Base-by-base conservation (phyloP, 2,888 invertebrate genomes). In the Cybosia mesomella region DNA sequence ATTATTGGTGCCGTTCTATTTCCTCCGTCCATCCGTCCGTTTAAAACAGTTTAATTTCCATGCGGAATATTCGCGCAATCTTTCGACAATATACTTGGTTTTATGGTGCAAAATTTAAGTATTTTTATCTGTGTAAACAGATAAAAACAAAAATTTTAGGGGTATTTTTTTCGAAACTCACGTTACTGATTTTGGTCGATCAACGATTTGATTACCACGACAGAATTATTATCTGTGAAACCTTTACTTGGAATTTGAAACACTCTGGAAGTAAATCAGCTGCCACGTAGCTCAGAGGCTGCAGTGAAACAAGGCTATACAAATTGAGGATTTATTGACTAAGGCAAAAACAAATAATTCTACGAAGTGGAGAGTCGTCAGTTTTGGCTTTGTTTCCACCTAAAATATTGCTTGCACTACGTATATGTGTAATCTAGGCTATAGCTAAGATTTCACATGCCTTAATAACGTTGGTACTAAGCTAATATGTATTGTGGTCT, bases 341-440 rank as follows among this genome's bases (percentile, higher is more conserved):
- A 58, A 55, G 28, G 59, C 69, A 58, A 62, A 73, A 34, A 57
- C 72, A 68, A 76, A 74, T 70, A 67, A 34, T 53, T 32, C 13
- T 63, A 63, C 57, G 59, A 55, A 62, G 58, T 70, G 66, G 66
- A 49, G 63, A 72, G 67, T 68, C 39, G 69, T 58, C 72, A 70
- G 75, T 57, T 77, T 80, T 78, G 75, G 80, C 80, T 74, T 68
- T 21, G 73, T 72, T 77, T 66, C 71, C 71, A 77, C 53, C 53
- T 77, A 58, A 62, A 72, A 70, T 64, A 61, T 74, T 67, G 69
- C 62, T 49, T 66, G 60, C 24, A 21, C 66, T 55, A 61, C 34
- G 53, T 54, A n/a, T 54, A 61, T 43, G 36, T 59, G 36, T 22
- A 64, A 64, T 39, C 39, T 61, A 66, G 43, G 54, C 58, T 61